Conservation (phyloP, 2,797 vertebrate genomes). For the Tragelaphus oryx region DNA sequence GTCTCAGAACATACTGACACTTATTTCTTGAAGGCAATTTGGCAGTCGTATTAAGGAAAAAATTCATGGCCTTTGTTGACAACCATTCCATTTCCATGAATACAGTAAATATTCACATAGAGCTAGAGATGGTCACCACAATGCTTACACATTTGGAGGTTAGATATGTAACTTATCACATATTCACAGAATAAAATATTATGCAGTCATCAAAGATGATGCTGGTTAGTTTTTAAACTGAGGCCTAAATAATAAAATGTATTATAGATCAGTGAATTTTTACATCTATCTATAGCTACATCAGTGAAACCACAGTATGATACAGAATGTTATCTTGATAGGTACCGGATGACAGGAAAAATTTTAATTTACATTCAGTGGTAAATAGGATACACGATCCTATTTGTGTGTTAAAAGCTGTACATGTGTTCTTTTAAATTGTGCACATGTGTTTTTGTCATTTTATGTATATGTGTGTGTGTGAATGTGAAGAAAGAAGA, state of each 20-base stretch:
- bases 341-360: neutral
- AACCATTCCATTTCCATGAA: neutral
- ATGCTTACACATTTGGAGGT: neutral
- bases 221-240: neutral
- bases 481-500: neutral
- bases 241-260: neutral
- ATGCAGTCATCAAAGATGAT: neutral
- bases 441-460: neutral
- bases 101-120: neutral
- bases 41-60: neutral
- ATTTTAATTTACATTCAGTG: neutral
- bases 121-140: neutral
- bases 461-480: neutral
- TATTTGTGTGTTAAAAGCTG: neutral
- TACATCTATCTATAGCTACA: neutral
- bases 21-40: neutral
- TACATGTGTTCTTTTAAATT: neutral
- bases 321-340: neutral
- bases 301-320: neutral
- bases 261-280: neutral
- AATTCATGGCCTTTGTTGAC: neutral
- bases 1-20: neutral
- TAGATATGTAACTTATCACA: neutral
- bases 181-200: neutral
- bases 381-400: neutral